phyloP scores from a whole-genome alignment of 2,113 vertebrate genomes.

The Myodes glareolus region DNA sequence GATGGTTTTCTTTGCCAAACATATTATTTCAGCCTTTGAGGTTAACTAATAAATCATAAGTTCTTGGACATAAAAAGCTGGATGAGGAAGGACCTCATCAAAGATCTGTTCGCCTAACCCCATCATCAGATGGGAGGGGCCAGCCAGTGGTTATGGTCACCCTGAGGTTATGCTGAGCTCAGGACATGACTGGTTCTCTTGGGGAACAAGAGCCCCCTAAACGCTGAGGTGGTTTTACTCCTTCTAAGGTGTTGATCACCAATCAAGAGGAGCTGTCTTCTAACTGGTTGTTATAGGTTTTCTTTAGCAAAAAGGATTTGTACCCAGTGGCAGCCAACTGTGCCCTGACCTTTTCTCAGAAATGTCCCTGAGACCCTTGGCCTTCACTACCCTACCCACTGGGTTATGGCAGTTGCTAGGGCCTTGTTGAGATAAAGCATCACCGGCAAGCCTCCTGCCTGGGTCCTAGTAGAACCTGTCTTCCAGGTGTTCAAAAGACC shows the following conservation, averaged over 20 bases:
- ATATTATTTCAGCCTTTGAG: conserved; percentile 47
- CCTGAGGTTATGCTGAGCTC: background rate
- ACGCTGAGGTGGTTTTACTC: background rate
- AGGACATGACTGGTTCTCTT: background rate
- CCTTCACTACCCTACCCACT: background rate
- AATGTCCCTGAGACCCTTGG: background rate
- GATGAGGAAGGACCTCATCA: background rate
- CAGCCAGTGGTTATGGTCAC: background rate
- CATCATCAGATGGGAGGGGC: background rate
- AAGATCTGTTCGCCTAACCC: background rate
- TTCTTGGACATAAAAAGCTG: conserved; percentile 27
- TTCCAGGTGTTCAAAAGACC: background rate
- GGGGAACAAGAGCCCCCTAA: background rate
- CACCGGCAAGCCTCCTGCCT: background rate
- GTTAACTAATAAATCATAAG: conserved; percentile 26
- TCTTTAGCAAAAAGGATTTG: background rate
- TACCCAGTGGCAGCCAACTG: background rate
- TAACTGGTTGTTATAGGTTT: background rate
- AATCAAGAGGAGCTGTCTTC: background rate
- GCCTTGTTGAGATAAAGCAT: background rate
- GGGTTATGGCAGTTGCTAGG: background rate
- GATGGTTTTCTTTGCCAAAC: background rate
- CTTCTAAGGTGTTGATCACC: background rate
- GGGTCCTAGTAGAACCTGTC: background rate
- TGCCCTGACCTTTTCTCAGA: background rate